Conservation (phyloP, 2,797 vertebrate species). For the Phataginus tricuspis region DNA sequence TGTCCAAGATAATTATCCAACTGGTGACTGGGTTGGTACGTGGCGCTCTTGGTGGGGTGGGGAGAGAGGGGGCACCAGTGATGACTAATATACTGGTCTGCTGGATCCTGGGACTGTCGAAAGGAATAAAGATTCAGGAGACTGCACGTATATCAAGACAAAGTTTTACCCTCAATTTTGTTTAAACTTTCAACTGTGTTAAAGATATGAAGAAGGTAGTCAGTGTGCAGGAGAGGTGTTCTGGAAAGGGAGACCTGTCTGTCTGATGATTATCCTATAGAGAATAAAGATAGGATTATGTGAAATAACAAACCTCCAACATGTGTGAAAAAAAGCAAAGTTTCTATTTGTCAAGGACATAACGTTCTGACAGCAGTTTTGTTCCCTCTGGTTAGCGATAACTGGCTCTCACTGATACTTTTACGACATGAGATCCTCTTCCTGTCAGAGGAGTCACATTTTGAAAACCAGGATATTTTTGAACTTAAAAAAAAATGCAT, state of each 20-base stretch:
- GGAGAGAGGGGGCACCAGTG: neutral
- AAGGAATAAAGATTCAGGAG: neutral
- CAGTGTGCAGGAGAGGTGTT: neutral
- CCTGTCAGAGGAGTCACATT: neutral
- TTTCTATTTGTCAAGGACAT: conserved; percentile 30
- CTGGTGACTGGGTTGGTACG: neutral
- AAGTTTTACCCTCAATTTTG: neutral
- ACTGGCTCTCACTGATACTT: neutral
- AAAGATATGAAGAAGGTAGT: neutral
- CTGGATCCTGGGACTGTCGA: neutral
- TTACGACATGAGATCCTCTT: neutral
- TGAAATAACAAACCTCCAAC: conserved; percentile 4
- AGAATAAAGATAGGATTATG: conserved; percentile 2
- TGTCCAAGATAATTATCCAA: neutral
- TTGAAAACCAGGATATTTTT: neutral
- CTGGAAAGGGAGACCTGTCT: neutral
- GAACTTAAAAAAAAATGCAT: neutral
- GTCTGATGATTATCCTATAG: neutral
- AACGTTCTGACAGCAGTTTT: neutral
- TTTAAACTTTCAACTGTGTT: neutral
- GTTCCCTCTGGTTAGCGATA: neutral
- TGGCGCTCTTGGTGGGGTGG: neutral
- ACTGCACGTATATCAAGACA: neutral
- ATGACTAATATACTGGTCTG: neutral
- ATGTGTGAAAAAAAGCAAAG: neutral